A percentile compares a stretch with the other conserved stretches of the same genome.
Evolutionary conservation across 2,113 vertebrate species (phyloP).

Genomic region (Zootoca vivipara): DNA sequence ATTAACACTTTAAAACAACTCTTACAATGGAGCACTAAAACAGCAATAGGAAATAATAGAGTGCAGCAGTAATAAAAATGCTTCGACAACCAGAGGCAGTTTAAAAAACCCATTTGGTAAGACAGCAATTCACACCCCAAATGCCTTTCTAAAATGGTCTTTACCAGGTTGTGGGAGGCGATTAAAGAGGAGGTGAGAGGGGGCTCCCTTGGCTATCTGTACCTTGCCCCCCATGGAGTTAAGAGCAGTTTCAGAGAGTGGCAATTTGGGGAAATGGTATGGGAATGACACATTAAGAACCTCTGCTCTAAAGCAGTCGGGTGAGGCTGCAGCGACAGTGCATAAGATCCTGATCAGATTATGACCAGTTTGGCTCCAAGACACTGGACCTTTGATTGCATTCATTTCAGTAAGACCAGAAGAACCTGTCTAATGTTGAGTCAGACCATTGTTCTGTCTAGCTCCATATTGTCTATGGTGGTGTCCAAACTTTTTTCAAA

Average conservation of each 20-base stretch:
- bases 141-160: not conserved
- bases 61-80: not conserved
- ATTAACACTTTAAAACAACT: not conserved
- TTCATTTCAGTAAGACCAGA: not conserved
- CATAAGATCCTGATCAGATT: not conserved
- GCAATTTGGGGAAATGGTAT: not conserved
- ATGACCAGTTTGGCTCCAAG: not conserved
- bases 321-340: not conserved
- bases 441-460: too few relatives aligned
- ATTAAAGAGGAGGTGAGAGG: not conserved
- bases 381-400: not conserved
- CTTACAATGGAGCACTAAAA: not conserved
- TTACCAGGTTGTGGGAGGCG: not conserved
- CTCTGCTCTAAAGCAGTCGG: not conserved
- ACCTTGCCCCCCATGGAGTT: not conserved
- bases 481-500: too few relatives aligned
- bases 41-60: not conserved
- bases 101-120: not conserved
- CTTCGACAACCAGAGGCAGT: not conserved
- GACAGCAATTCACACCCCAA: not conserved
- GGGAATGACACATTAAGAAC: not conserved
- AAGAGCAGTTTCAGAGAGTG: not conserved
- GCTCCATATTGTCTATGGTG: too few relatives aligned
- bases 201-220: not conserved
- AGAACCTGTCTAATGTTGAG: too few relatives aligned